These are phyloP conservation scores for Haliclona indistincta DNA, from an alignment of 37 sponge, comb jelly and placozoan genomes.

Conservation along the genomic window DNA sequence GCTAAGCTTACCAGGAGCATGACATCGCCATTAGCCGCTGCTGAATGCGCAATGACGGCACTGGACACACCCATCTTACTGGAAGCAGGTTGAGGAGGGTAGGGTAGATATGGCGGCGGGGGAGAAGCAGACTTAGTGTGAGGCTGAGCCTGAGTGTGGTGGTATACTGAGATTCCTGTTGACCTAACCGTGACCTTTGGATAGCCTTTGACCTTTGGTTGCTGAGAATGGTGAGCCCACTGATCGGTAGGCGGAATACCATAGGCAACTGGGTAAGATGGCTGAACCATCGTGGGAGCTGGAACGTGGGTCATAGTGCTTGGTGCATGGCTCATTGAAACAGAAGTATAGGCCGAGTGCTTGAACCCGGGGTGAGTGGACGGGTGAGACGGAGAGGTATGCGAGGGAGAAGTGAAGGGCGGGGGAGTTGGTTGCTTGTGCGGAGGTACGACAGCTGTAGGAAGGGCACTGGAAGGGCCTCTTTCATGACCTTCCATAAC, in stretches of 20 bases:
- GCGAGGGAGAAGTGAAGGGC: too few relatives aligned
- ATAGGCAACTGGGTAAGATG: too few relatives aligned
- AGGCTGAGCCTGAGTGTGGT: neutral
- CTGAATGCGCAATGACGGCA: constrained; percentile 65
- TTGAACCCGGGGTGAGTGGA: too few relatives aligned
- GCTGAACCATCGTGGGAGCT: too few relatives aligned
- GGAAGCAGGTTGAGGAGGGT: neutral
- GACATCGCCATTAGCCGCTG: constrained; percentile 73
- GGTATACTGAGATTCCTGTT: neutral
- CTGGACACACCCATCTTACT: neutral
- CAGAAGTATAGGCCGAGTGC: too few relatives aligned
- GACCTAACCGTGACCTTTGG: too few relatives aligned
- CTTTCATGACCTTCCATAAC: neutral
- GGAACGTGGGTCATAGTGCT: too few relatives aligned
- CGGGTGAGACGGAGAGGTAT: too few relatives aligned
- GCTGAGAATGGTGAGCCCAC: too few relatives aligned
- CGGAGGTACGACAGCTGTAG: neutral
- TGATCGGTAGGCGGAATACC: too few relatives aligned
- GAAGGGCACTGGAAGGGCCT: neutral
- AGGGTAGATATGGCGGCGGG: neutral
- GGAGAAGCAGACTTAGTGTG: neutral
- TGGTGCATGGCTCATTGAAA: too few relatives aligned
- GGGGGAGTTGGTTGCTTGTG: neutral
- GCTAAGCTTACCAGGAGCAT: constrained; percentile 51
- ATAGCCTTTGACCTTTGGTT: too few relatives aligned